A percentile compares a stretch with the other conserved stretches of the same genome.
Conservation (phyloP, 2,797 vertebrate genomes). For the Nyctibius grandis region DNA sequence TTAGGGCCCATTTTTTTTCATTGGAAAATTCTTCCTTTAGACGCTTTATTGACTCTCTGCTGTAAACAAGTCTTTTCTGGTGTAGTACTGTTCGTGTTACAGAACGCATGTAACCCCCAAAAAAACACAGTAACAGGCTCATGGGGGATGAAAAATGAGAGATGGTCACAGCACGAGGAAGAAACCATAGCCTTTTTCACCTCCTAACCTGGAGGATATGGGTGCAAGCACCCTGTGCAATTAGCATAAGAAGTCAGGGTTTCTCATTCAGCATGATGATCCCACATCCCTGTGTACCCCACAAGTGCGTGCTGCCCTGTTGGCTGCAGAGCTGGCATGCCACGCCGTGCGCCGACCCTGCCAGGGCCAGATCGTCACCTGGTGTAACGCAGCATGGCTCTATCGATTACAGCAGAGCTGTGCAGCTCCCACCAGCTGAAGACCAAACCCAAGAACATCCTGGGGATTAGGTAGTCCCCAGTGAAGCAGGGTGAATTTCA, state of each 20-base stretch:
- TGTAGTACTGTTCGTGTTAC: neutral
- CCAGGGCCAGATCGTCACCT: neutral
- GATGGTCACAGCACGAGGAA: neutral
- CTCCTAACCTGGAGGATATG: accelerated
- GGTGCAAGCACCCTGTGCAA: neutral
- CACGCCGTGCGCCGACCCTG: neutral
- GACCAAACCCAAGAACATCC: neutral
- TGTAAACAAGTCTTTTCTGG: neutral
- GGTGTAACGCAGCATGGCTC: neutral
- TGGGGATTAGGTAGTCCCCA: neutral
- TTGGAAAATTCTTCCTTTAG: slow-evolving; percentile 34
- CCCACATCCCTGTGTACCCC: no score
- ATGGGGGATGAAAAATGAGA: neutral
- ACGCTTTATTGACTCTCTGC: neutral
- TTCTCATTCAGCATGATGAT: accelerated
- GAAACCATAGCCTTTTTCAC: neutral
- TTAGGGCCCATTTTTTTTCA: neutral
- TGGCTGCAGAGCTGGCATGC: neutral
- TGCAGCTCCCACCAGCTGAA: neutral
- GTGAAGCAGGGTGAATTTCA: slow-evolving; percentile 5
- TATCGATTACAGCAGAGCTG: neutral
- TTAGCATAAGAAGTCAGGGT: neutral
- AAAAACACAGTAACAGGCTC: neutral
- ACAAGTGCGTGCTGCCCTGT: neutral
- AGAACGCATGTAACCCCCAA: neutral